These are phyloP conservation scores for Chlorospingus semifuscus DNA, from an alignment of 2,797 vertebrate genomes.

Conservation along the genomic window DNA sequence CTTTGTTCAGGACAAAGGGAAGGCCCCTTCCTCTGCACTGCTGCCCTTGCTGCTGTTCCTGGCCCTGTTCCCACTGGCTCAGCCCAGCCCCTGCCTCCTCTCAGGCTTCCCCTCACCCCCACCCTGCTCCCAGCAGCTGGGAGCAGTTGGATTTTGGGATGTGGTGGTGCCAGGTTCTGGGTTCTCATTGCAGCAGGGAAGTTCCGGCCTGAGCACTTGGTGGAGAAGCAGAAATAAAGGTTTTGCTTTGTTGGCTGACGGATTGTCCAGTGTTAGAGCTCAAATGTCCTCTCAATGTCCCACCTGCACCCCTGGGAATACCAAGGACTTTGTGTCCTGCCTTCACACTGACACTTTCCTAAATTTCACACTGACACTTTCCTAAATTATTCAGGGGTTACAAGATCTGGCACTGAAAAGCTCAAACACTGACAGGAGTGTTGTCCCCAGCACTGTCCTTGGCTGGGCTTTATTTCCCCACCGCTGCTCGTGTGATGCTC, in stretches of 20 bases:
- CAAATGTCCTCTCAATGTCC: background rate
- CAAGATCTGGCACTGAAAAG: background rate
- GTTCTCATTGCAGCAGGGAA: background rate
- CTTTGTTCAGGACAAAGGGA: conserved; percentile 8
- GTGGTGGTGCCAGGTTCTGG: background rate
- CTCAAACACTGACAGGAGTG: fast-evolving
- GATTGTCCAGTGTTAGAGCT: background rate
- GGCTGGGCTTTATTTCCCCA: background rate
- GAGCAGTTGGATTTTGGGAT: background rate
- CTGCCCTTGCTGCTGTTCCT: fast-evolving
- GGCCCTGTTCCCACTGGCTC: background rate
- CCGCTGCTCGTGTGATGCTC: fast-evolving
- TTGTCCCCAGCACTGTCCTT: fast-evolving
- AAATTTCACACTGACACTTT: background rate
- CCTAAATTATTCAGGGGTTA: background rate
- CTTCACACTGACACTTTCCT: background rate
- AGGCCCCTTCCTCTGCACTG: background rate
- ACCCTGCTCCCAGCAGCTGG: background rate
- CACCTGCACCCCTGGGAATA: background rate
- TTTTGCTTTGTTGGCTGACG: background rate
- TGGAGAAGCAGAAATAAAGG: background rate
- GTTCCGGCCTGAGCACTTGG: fast-evolving
- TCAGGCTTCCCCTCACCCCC: background rate
- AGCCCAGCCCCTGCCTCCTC: background rate
- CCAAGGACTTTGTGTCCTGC: background rate